phyloP scores from a whole-genome alignment of 1,140 invertebrate genomes.

The Drosophila sechellia region DNA sequence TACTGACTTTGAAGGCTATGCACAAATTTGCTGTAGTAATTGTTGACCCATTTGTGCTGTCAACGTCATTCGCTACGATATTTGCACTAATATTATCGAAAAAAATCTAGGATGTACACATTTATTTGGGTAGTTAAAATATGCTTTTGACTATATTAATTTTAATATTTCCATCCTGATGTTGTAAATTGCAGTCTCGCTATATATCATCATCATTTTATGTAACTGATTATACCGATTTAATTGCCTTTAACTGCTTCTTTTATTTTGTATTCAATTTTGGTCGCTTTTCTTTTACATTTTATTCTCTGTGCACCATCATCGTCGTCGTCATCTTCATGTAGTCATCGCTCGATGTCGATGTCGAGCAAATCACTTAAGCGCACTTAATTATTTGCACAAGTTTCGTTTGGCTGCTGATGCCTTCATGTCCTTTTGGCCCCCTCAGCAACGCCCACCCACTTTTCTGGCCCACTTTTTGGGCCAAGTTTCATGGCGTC shows the following conservation, averaged over 20 bases:
- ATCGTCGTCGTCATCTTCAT: slow-evolving; percentile 47
- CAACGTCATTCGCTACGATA: not conserved
- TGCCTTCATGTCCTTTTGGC: not conserved
- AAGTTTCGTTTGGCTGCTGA: slow-evolving; percentile 62
- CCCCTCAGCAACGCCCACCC: not conserved
- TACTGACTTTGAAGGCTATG: not conserved
- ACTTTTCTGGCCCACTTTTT: not conserved
- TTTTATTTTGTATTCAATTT: not conserved
- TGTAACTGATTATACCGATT: no score
- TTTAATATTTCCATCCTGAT: no score
- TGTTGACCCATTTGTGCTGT: slow-evolving; percentile 7
- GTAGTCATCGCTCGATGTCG: slow-evolving; percentile 48
- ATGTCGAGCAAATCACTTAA: slow-evolving; percentile 76
- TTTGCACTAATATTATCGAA: not conserved
- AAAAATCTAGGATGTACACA: not conserved
- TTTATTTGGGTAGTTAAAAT: no score
- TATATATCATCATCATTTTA: no score
- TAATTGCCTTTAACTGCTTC: not conserved
- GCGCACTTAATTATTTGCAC: slow-evolving; percentile 82
- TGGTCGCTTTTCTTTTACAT: not conserved
- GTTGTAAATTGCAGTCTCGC: no score
- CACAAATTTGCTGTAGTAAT: not conserved
- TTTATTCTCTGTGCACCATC: slow-evolving; percentile 16
- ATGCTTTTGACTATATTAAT: no score
- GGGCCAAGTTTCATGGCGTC: not conserved